These are phyloP conservation scores for Mesocricetus auratus DNA, from an alignment of 2,113 vertebrate genomes.

Conservation along the genomic window DNA sequence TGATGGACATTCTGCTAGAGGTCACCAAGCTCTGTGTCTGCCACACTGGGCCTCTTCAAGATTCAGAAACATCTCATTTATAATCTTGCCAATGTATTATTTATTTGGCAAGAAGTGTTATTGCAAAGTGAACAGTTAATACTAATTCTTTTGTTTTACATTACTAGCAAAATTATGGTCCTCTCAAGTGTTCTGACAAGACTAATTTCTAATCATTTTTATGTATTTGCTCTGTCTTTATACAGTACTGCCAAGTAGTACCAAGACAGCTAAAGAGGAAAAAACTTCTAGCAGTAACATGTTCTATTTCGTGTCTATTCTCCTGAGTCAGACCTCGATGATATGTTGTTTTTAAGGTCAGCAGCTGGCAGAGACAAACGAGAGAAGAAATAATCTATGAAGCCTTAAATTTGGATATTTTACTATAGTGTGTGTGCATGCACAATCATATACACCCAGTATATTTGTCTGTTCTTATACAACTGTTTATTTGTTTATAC, in stretches of 20 bases:
- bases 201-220: conserved; percentile 64
- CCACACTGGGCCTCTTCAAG: neutral
- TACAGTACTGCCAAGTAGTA: conserved; percentile 24
- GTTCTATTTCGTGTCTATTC: conserved; percentile 44
- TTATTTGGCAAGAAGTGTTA: conserved; percentile 59
- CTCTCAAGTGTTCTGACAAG: conserved; percentile 56
- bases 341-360: conserved; percentile 59
- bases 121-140: conserved; percentile 60
- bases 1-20: neutral
- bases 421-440: neutral
- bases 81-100: conserved; percentile 18
- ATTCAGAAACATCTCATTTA: neutral
- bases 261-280: neutral
- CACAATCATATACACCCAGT: neutral
- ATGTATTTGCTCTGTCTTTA: conserved; percentile 44
- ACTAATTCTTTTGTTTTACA: conserved; percentile 54
- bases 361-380: conserved; percentile 42
- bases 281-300: conserved; percentile 13
- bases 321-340: conserved; percentile 44
- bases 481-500: neutral
- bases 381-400: conserved; percentile 42
- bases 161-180: conserved; percentile 62
- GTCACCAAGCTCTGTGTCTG: neutral
- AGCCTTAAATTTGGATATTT: conserved; percentile 25
- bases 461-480: neutral